A percentile compares a stretch with the other conserved stretches of the same genome.
phyloP scores from a whole-genome alignment of 2,888 invertebrate species.

The Vandiemenella viatica region DNA sequence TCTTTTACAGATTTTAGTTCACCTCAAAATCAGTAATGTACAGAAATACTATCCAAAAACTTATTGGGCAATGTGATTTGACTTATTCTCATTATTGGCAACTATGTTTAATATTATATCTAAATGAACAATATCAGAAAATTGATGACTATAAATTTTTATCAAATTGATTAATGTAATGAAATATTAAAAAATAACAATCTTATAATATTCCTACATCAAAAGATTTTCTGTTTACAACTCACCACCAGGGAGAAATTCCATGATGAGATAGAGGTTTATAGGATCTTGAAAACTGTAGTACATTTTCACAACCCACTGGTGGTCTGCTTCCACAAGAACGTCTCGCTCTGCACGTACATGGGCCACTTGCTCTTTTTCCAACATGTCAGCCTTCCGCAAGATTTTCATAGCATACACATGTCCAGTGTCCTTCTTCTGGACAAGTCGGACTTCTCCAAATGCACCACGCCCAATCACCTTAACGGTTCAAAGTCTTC shows the following conservation, averaged over 20 bases:
- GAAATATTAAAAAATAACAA: no score
- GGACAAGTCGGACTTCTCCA: conserved; percentile 91
- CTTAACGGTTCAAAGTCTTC: conserved; percentile 98
- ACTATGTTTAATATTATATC: no score
- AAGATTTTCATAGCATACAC: conserved; percentile 99
- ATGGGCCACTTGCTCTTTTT: conserved; percentile 97
- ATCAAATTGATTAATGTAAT: no score
- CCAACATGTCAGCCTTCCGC: conserved; percentile 96
- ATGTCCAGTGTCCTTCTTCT: conserved; percentile 99
- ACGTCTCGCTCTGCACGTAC: conserved; percentile 97
- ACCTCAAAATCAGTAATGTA: no score
- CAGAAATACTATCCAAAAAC: no score
- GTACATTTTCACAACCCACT: conserved; percentile 99
- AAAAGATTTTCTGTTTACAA: no score
- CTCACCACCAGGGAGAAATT: conserved; percentile 91
- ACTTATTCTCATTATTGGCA: no score
- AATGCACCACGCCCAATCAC: conserved; percentile 84
- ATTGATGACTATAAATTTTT: no score
- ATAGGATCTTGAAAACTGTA: conserved; percentile 96
- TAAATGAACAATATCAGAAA: no score
- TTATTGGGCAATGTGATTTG: no score
- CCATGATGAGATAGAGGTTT: conserved; percentile 99
- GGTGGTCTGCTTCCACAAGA: conserved; percentile 96
- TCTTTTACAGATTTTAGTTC: no score
- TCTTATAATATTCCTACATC: no score